Evolutionary conservation across 1,140 invertebrate genomes (phyloP).

Genomic region (Saxidomus purpurata): DNA sequence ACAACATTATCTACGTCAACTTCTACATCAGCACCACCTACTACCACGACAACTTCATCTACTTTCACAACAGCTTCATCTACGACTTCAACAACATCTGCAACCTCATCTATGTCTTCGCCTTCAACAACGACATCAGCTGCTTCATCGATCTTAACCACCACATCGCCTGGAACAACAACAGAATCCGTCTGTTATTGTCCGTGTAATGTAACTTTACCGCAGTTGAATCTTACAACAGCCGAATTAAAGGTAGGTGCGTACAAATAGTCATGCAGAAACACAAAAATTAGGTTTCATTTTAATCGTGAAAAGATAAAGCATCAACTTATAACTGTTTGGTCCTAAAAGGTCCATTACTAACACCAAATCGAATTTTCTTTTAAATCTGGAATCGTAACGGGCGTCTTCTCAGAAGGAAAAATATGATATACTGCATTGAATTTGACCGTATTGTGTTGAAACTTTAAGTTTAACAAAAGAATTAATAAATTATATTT

Average conservation of each 20-base stretch:
- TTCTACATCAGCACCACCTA: not conserved
- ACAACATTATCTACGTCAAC: not conserved
- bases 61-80: not conserved
- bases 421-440: too few species aligned
- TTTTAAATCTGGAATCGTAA: too few species aligned
- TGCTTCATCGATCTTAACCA: not conserved
- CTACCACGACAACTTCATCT: not conserved
- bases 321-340: too few species aligned
- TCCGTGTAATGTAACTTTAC: conserved; percentile 25
- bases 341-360: too few species aligned
- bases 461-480: too few species aligned
- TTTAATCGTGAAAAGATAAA: too few species aligned
- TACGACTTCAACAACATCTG: not conserved
- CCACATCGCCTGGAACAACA: not conserved
- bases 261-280: too few species aligned
- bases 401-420: too few species aligned
- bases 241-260: conserved; percentile 36
- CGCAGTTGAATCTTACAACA: conserved; percentile 24
- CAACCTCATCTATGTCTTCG: not conserved
- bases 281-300: too few species aligned
- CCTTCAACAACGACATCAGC: not conserved
- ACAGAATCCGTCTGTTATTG: not conserved
- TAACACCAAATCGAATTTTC: too few species aligned
- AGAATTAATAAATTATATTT: too few species aligned
- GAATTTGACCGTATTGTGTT: too few species aligned